A percentile compares a stretch with the other conserved stretches of the same genome.
Conservation (phyloP, 2,113 vertebrate genomes). For the Triplophysa dalaica region DNA sequence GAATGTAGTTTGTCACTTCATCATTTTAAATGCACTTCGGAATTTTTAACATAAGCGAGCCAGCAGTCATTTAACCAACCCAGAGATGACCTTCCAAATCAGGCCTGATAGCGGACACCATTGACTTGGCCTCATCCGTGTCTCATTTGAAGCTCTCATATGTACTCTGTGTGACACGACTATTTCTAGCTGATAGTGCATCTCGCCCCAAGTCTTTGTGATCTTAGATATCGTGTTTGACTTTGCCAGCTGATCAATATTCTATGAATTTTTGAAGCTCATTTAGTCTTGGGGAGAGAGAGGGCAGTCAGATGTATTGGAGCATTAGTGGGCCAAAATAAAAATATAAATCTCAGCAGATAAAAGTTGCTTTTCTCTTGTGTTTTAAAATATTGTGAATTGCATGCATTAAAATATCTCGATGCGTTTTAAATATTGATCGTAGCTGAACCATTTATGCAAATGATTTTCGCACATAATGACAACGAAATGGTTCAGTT, state of each 20-base stretch:
- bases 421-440: neutral
- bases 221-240: conserved; percentile 66
- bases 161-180: conserved; percentile 39
- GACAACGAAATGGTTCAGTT: neutral
- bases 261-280: conserved; percentile 75
- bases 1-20: neutral
- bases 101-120: conserved; percentile 17
- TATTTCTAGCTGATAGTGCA: conserved; percentile 55
- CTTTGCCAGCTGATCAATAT: conserved; percentile 71
- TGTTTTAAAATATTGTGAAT: neutral
- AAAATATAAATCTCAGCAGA: neutral
- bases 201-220: conserved; percentile 61
- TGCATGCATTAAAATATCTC: neutral
- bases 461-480: neutral
- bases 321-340: conserved; percentile 33
- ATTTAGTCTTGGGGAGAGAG: conserved; percentile 55
- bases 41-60: neutral
- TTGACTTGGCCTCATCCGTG: conserved; percentile 44
- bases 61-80: conserved; percentile 17
- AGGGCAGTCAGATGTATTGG: conserved; percentile 25
- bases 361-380: neutral
- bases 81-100: conserved; percentile 27
- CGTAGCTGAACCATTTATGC: neutral
- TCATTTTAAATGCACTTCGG: neutral
- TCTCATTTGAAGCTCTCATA: conserved; percentile 41